Evolutionary conservation across 1,140 invertebrate species (phyloP).

Genomic region (Dreissena rostriformis): DNA sequence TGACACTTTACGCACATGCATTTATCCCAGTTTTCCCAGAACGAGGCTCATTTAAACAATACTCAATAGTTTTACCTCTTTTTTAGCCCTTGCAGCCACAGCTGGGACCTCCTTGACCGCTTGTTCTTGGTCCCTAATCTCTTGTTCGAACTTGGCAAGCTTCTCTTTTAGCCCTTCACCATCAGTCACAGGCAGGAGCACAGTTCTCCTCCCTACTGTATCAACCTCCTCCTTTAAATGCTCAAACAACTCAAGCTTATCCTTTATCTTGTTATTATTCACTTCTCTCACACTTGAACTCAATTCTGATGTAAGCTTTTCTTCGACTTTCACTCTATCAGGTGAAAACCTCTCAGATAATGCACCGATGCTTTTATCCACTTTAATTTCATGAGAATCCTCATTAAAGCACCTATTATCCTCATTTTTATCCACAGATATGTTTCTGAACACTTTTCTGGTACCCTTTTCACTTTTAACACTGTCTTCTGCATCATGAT

Average conservation of each 20-base stretch:
- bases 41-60: too few relatives aligned
- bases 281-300: constrained; percentile 11
- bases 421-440: constrained; percentile 28
- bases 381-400: constrained; percentile 3
- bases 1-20: too few relatives aligned
- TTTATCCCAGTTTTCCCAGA: too few relatives aligned
- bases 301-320: background rate
- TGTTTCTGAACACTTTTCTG: background rate
- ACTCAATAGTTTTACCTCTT: background rate
- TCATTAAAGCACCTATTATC: constrained; percentile 10
- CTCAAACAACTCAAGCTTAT: constrained; percentile 54
- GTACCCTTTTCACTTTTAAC: background rate
- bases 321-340: too few relatives aligned
- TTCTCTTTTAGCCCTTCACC: constrained; percentile 38
- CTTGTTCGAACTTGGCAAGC: constrained; percentile 51
- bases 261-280: constrained; percentile 45
- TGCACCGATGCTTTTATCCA: too few relatives aligned
- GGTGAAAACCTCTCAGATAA: too few relatives aligned
- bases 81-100: background rate
- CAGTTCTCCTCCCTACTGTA: background rate
- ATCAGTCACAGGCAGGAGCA: constrained; percentile 15
- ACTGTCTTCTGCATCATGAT: background rate
- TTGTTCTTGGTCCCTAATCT: constrained; percentile 42
- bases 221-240: constrained; percentile 45
- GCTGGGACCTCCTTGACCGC: background rate